A percentile compares a stretch with the other conserved stretches of the same genome.
phyloP scores from a whole-genome alignment of 2,797 vertebrate genomes.

The Podargus strigoides region DNA sequence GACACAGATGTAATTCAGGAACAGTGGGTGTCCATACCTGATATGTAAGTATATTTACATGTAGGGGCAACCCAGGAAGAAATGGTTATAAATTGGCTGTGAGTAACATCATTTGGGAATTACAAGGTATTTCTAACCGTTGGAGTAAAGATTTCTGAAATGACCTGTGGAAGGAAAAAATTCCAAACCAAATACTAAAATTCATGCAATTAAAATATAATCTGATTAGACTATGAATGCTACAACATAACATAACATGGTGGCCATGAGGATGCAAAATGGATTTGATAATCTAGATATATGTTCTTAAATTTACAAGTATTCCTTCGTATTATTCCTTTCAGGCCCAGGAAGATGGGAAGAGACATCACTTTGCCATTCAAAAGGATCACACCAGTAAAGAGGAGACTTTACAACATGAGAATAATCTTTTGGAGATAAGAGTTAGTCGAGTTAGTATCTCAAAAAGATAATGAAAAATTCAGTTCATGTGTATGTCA shows the following conservation, averaged over 20 bases:
- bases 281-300: neutral
- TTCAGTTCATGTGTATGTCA: neutral
- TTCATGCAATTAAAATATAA: neutral
- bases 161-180: neutral
- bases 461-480: neutral
- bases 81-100: neutral
- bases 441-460: neutral
- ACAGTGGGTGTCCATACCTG: neutral
- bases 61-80: neutral
- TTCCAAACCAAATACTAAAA: neutral
- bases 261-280: neutral
- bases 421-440: neutral
- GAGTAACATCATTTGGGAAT: neutral
- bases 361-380: neutral
- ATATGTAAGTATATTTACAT: neutral
- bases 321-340: neutral
- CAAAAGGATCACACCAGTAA: neutral
- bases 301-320: neutral
- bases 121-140: neutral
- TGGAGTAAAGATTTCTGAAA: neutral
- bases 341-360: neutral
- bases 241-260: neutral
- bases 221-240: neutral
- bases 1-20: neutral
- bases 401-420: neutral